These are phyloP conservation scores for Pseudobourletiella spinata DNA, from an alignment of 1,140 invertebrate species.

Conservation along the genomic window DNA sequence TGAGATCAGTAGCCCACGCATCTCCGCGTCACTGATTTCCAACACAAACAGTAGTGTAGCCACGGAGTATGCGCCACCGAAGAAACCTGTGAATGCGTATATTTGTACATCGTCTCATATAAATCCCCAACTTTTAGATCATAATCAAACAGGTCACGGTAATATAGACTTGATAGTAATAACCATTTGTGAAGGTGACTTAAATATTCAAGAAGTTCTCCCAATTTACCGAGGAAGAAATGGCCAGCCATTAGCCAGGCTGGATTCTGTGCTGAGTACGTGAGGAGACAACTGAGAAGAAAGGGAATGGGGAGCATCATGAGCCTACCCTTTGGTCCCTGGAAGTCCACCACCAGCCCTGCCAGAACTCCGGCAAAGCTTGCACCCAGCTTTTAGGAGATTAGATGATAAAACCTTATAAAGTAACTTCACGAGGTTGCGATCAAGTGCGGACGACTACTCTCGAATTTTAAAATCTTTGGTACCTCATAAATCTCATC, in stretches of 20 bases:
- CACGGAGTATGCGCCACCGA: constrained; percentile 51
- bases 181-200: too few relatives aligned
- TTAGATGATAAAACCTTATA: too few relatives aligned
- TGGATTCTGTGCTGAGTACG: constrained; percentile 55
- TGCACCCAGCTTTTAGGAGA: constrained; percentile 60
- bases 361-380: constrained; percentile 61
- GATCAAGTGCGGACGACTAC: too few relatives aligned
- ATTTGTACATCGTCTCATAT: too few relatives aligned
- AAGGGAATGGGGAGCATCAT: constrained; percentile 51
- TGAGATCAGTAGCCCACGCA: constrained; percentile 59
- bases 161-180: too few relatives aligned
- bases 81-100: constrained; percentile 24
- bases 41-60: constrained; percentile 55
- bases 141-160: too few relatives aligned
- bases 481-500: too few relatives aligned
- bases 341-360: constrained; percentile 57
- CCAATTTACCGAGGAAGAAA: constrained; percentile 45
- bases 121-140: too few relatives aligned
- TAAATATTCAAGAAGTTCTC: too few relatives aligned
- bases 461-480: too few relatives aligned
- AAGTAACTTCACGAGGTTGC: too few relatives aligned
- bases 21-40: constrained; percentile 56
- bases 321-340: constrained; percentile 49
- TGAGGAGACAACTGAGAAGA: constrained; percentile 61
- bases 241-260: constrained; percentile 55